These are phyloP conservation scores for Salvelinus alpinus DNA, from an alignment of 2,113 vertebrate genomes.

Conservation along the genomic window DNA sequence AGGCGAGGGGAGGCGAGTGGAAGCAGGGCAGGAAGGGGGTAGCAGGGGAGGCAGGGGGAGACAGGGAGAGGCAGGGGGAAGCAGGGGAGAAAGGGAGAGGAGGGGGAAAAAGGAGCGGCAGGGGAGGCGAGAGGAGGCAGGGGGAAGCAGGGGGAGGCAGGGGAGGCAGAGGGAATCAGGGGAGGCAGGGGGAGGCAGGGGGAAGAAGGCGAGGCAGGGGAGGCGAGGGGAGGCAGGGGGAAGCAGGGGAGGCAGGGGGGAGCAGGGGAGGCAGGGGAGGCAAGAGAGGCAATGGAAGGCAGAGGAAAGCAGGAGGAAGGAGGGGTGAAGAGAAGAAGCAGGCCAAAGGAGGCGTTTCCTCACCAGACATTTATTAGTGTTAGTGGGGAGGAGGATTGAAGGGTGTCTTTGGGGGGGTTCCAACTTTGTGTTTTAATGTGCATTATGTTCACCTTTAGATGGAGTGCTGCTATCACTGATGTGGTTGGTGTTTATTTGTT, in stretches of 20 bases:
- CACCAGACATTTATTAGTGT: background rate
- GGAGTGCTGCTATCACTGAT: no score
- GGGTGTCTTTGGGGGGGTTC: no score
- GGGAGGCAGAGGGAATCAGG: no score
- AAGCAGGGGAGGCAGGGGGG: conserved; percentile 37
- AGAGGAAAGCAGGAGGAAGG: conserved; percentile 9
- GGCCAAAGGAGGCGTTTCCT: background rate
- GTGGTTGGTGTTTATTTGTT: no score
- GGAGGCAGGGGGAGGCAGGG: no score
- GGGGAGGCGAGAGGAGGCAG: no score
- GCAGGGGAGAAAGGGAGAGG: background rate
- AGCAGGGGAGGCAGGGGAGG: conserved; percentile 14
- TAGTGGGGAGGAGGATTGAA: background rate
- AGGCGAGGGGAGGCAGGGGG: background rate
- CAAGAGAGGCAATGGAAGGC: background rate
- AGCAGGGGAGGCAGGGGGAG: conserved; percentile 33
- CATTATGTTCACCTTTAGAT: no score
- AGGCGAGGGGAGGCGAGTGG: conserved; percentile 16
- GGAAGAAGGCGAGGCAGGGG: no score
- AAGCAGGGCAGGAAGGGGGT: conserved; percentile 16
- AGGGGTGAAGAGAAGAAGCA: conserved; percentile 10
- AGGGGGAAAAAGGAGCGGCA: no score
- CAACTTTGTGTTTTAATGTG: no score
- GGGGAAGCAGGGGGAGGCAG: no score
- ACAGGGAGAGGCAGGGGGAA: conserved; percentile 5